Base-by-base conservation (phyloP, 1,140 invertebrate species). In the Phthorimaea operculella region DNA sequence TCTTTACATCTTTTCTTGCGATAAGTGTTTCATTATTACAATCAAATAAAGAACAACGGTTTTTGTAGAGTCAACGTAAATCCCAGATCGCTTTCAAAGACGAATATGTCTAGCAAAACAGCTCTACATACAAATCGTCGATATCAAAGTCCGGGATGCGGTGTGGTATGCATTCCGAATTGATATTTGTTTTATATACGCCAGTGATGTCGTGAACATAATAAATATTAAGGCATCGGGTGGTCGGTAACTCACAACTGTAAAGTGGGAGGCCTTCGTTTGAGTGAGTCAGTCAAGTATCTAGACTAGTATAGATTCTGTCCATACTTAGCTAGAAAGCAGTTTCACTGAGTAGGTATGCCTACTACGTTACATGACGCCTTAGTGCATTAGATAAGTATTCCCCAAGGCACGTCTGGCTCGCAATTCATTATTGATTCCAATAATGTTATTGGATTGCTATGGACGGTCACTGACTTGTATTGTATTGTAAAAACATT, bases 301-400 rank as follows among this genome's bases (percentile, higher is more conserved):
- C 21, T 28, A 28, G 21, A 28, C 21, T 28, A 28, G 21, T 28
- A 28, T 2, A 6, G 2, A 28, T 28, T 28, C 21, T 2, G 21
- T 28, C 21, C 21, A 28, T 28, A 28, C 21, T 28, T 28, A 3
- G 36, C 8, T 39, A 39, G 36, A 39, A 39, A 39, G 36, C n/a
- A 39, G 36, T n/a, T n/a, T 12, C 36, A 39, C 36, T 39, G 10
- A 39, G 3, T 12, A 39, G n/a, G n/a, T n/a, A n/a, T n/a, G n/a
- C n/a, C n/a, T 39, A n/a, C 10, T n/a, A n/a, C 1, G 36, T 39
- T 39, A 39, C 36, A 39, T 39, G 36, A 39, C n/a, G 36, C 36
- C 36, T 39, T 39, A 12, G 36, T 39, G 36, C n/a, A 39, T 39
- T 39, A 39, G 36, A 39, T 39, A 39, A 39, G 36, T n/a, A 39